These are phyloP conservation scores for Halichoerus grypus DNA, from an alignment of 2,113 vertebrate genomes.

Conservation along the genomic window DNA sequence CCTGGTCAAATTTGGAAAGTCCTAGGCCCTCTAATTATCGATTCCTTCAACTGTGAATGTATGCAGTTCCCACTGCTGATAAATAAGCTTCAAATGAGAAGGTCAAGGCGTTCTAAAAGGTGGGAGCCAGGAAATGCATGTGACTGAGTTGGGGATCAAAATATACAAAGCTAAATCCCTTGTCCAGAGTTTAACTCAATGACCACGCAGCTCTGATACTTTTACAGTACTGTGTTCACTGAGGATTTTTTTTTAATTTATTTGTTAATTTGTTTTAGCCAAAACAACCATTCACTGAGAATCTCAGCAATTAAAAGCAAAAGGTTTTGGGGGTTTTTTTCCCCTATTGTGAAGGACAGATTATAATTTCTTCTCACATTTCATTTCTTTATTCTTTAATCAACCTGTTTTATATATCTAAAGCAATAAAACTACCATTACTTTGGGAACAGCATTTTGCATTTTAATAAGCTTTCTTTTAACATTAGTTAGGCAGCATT, in stretches of 20 bases:
- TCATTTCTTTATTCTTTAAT: constrained; percentile 68
- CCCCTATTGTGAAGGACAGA: background rate
- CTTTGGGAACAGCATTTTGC: constrained; percentile 58
- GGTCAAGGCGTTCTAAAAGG: background rate
- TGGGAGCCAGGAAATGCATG: background rate
- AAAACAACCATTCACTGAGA: constrained; percentile 34
- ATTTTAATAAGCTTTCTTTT: constrained; percentile 72
- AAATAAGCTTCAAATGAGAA: constrained; percentile 37
- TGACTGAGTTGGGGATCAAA: background rate
- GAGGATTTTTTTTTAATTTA: background rate
- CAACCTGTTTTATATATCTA: constrained; percentile 58
- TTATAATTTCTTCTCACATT: constrained; percentile 37
- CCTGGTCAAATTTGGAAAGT: constrained; percentile 9
- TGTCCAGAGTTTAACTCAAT: background rate
- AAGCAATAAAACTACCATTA: constrained; percentile 55
- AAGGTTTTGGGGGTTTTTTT: background rate
- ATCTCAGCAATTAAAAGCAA: constrained; percentile 48
- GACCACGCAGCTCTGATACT: background rate
- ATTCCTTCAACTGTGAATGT: background rate
- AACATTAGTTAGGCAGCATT: constrained; percentile 53
- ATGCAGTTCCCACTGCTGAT: background rate
- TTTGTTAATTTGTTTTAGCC: constrained; percentile 35
- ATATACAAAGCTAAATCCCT: background rate
- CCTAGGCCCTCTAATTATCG: background rate
- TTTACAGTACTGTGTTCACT: background rate